Evolutionary conservation across 2,888 invertebrate species (phyloP).

Genomic region (Lissocephala sabroskyi): DNA sequence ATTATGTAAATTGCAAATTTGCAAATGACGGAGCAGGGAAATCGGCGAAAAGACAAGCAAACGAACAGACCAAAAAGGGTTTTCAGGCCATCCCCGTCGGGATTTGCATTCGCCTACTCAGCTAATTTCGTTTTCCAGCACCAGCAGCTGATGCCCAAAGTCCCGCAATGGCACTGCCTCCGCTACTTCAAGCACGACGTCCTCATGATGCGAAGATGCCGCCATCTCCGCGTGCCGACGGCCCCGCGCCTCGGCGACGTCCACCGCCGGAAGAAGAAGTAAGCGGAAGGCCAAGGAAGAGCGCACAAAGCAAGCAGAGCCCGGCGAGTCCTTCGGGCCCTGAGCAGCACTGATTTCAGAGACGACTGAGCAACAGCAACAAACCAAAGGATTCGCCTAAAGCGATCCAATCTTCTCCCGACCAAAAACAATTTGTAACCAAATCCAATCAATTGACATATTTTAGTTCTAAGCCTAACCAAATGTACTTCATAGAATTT

Average conservation of each 20-base stretch:
- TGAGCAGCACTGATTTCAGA: no score
- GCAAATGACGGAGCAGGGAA: slow-evolving; percentile 4
- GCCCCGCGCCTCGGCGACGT: slow-evolving; percentile 63
- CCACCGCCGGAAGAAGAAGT: slow-evolving; percentile 50
- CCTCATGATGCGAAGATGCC: slow-evolving; percentile 80
- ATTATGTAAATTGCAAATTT: slow-evolving; percentile 48
- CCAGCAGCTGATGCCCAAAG: slow-evolving; percentile 80
- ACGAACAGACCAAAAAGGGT: slow-evolving; percentile 1
- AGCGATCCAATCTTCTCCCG: no score
- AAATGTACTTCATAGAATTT: slow-evolving; percentile 57
- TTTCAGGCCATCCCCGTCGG: background rate
- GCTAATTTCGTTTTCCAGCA: slow-evolving; percentile 72
- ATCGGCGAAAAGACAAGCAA: slow-evolving; percentile 9
- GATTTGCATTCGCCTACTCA: no score
- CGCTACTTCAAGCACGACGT: slow-evolving; percentile 84
- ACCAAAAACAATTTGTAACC: slow-evolving; percentile 23
- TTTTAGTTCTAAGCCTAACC: slow-evolving; percentile 48
- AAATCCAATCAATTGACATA: slow-evolving; percentile 25
- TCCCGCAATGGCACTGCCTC: slow-evolving; percentile 89
- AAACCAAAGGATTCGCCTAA: slow-evolving; percentile 42
- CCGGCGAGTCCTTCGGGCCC: no score
- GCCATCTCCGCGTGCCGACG: slow-evolving; percentile 77
- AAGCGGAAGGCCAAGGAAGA: slow-evolving; percentile 25
- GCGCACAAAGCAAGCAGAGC: slow-evolving; percentile 1
- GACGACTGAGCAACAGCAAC: slow-evolving; percentile 46